Conservation (phyloP, 2,113 vertebrate species). For the Bettongia penicillata region DNA sequence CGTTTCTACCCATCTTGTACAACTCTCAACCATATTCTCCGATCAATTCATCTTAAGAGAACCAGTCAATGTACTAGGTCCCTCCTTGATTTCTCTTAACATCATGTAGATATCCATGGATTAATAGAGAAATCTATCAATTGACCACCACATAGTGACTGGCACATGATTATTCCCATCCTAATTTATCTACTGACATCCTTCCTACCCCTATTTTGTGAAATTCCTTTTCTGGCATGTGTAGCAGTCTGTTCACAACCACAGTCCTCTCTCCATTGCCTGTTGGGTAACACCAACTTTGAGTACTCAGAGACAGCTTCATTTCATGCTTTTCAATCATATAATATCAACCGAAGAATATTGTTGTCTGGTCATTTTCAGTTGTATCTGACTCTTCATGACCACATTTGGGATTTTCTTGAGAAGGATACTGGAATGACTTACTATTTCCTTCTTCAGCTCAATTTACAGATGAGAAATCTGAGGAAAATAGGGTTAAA, state of each 20-base stretch:
- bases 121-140: not conserved
- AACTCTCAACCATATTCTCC: not conserved
- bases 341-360: not conserved
- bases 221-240: not conserved
- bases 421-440: not conserved
- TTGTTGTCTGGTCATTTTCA: not conserved
- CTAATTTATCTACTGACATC: not conserved
- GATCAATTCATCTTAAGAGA: not conserved
- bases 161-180: not conserved
- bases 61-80: not conserved
- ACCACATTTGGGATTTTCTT: not conserved
- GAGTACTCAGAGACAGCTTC: not conserved
- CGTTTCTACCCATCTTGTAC: not conserved
- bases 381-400: not conserved
- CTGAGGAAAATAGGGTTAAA: not conserved
- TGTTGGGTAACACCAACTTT: not conserved
- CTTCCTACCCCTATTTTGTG: not conserved
- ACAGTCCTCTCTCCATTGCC: too few species aligned
- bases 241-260: not conserved
- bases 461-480: not conserved
- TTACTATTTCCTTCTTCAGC: too few species aligned
- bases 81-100: not conserved
- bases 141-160: not conserved
- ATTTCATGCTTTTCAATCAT: not conserved
- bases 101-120: not conserved